A percentile compares a stretch with the other conserved stretches of the same genome.
These are phyloP conservation scores for Microplitis manilae DNA, from an alignment of 2,888 invertebrate genomes.

Conservation along the genomic window DNA sequence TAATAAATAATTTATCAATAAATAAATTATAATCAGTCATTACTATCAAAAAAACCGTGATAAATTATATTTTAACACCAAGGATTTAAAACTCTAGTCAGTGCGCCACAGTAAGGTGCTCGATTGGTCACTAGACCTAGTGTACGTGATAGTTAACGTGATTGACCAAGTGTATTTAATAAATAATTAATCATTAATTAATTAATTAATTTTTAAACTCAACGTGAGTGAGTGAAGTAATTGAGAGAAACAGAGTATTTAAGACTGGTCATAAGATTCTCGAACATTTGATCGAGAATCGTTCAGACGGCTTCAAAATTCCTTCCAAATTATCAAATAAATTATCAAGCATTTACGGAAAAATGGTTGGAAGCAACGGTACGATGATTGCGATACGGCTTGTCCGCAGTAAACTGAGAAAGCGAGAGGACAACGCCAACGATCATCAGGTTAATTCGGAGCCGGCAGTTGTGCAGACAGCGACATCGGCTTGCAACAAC, in stretches of 20 bases:
- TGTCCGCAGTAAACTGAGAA: slow-evolving; percentile 92
- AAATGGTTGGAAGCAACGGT: slow-evolving; percentile 89
- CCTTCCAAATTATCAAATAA: slow-evolving; percentile 60
- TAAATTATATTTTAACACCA: neutral
- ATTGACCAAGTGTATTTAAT: slow-evolving; percentile 27
- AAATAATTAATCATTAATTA: neutral
- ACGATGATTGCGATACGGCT: slow-evolving; percentile 91
- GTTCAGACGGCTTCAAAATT: slow-evolving; percentile 59
- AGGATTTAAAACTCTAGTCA: slow-evolving; percentile 24
- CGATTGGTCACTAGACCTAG: neutral
- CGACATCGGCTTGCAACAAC: slow-evolving; percentile 64
- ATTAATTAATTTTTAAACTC: slow-evolving; percentile 24
- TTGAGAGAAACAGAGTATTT: neutral
- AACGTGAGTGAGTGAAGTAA: neutral
- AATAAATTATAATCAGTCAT: neutral
- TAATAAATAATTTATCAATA: slow-evolving; percentile 31
- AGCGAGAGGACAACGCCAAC: slow-evolving; percentile 82
- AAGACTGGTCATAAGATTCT: slow-evolving; percentile 51
- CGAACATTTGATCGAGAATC: slow-evolving; percentile 54
- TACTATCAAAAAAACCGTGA: neutral
- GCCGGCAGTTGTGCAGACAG: slow-evolving; percentile 77
- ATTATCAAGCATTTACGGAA: slow-evolving; percentile 65
- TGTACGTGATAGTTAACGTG: slow-evolving; percentile 25
- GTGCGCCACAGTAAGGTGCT: slow-evolving; percentile 9
- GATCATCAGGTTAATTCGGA: slow-evolving; percentile 81